phyloP scores from a whole-genome alignment of 2,113 vertebrate species.

The Labrus mixtus region DNA sequence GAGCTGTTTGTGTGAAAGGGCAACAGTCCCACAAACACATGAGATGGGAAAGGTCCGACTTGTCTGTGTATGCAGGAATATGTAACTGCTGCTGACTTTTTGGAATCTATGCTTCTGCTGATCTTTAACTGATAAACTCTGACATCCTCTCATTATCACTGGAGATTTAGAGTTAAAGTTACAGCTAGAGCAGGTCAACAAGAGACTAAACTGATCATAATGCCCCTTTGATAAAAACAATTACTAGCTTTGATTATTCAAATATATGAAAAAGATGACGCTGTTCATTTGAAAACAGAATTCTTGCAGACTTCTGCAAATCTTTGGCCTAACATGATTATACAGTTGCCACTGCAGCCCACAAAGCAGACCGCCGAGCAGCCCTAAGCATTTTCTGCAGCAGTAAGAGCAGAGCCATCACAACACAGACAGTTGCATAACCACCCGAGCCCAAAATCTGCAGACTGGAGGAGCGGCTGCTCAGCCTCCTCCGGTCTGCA shows the following conservation, averaged over 20 bases:
- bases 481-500: conserved; percentile 32
- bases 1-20: conserved; percentile 46
- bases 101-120: background rate
- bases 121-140: background rate
- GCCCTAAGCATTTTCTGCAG: conserved; percentile 53
- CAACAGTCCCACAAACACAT: conserved; percentile 15
- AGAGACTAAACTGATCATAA: background rate
- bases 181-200: too few relatives aligned
- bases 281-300: background rate
- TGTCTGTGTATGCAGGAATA: background rate
- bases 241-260: background rate
- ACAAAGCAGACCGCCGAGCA: conserved; percentile 46
- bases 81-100: background rate
- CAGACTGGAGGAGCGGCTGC: conserved; percentile 42
- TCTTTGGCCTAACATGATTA: background rate
- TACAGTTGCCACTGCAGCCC: conserved; percentile 2
- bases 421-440: conserved; percentile 74
- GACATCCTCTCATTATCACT: background rate
- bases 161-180: background rate
- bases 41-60: conserved; percentile 22
- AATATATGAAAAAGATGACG: background rate
- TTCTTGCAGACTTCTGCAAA: background rate
- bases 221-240: background rate
- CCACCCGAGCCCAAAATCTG: conserved; percentile 42
- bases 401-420: conserved; percentile 55